Conservation (phyloP, 2,113 vertebrate genomes). For the Carassius auratus region DNA sequence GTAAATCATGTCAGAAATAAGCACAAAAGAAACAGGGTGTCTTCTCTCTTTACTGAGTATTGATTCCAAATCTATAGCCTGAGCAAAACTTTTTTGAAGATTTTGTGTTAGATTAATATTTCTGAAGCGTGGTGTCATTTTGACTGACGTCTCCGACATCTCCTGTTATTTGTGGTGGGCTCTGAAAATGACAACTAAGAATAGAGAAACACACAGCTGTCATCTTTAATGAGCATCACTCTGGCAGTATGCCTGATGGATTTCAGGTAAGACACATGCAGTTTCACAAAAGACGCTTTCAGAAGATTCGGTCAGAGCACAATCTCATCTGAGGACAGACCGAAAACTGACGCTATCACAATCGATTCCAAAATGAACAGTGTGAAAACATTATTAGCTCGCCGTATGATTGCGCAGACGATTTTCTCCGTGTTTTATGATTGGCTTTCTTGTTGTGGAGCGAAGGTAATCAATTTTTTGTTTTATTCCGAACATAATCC, state of each 20-base stretch:
- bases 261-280: constrained; percentile 14
- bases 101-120: constrained; percentile 33
- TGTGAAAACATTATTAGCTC: constrained; percentile 29
- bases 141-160: constrained; percentile 29
- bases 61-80: not conserved
- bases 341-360: not conserved
- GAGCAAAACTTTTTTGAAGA: constrained; percentile 22
- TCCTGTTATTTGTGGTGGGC: constrained; percentile 7
- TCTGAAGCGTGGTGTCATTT: constrained; percentile 12
- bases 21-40: not conserved
- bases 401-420: constrained; percentile 14
- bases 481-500: constrained; percentile 36
- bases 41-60: not conserved
- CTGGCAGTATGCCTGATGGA: not conserved
- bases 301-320: constrained; percentile 16
- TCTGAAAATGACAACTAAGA: constrained; percentile 11
- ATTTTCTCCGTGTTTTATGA: constrained; percentile 40
- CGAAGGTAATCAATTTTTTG: constrained; percentile 26
- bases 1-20: not conserved
- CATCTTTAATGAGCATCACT: constrained; percentile 29
- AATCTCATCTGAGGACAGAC: not conserved
- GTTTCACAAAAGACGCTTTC: constrained; percentile 7
- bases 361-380: constrained; percentile 41
- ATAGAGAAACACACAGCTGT: not conserved
- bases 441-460: not conserved